Conservation (phyloP, 2,113 vertebrate species). For the Trematocara variabile region DNA sequence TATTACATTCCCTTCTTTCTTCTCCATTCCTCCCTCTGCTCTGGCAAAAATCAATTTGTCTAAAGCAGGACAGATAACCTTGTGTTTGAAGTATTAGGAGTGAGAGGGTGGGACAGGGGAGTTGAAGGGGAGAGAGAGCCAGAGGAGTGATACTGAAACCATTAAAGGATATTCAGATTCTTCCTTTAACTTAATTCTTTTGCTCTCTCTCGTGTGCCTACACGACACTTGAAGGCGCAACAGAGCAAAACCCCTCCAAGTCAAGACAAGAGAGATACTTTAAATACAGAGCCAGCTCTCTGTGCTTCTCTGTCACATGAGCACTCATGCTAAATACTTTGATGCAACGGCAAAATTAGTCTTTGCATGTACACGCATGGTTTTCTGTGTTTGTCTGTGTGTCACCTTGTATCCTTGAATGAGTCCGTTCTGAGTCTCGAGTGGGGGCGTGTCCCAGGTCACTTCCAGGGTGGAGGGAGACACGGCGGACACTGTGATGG, state of each 20-base stretch:
- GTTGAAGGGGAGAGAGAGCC: not conserved
- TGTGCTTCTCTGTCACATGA: not conserved
- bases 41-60: slow-evolving; percentile 61
- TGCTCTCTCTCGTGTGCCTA: not conserved
- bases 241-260: slow-evolving; percentile 11
- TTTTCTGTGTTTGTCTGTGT: not conserved
- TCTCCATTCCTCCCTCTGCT: slow-evolving; percentile 17
- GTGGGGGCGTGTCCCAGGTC: slow-evolving; percentile 87
- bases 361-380: not conserved
- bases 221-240: slow-evolving; percentile 32
- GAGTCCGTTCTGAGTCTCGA: slow-evolving; percentile 91
- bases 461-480: slow-evolving; percentile 89
- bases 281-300: not conserved
- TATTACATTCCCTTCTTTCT: slow-evolving; percentile 52
- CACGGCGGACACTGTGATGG: slow-evolving; percentile 78
- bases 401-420: slow-evolving; percentile 97
- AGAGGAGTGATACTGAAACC: slow-evolving; percentile 48
- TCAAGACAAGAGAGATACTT: slow-evolving; percentile 2
- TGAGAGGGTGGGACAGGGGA: slow-evolving; percentile 15
- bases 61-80: slow-evolving; percentile 66
- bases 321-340: not conserved
- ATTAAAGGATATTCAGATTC: slow-evolving; percentile 58
- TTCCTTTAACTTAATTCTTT: slow-evolving; percentile 33
- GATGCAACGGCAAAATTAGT: not conserved
- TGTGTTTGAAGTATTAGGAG: slow-evolving; percentile 63